These are phyloP conservation scores for Onchidella celtica DNA, from an alignment of 2,888 invertebrate genomes.

Conservation along the genomic window DNA sequence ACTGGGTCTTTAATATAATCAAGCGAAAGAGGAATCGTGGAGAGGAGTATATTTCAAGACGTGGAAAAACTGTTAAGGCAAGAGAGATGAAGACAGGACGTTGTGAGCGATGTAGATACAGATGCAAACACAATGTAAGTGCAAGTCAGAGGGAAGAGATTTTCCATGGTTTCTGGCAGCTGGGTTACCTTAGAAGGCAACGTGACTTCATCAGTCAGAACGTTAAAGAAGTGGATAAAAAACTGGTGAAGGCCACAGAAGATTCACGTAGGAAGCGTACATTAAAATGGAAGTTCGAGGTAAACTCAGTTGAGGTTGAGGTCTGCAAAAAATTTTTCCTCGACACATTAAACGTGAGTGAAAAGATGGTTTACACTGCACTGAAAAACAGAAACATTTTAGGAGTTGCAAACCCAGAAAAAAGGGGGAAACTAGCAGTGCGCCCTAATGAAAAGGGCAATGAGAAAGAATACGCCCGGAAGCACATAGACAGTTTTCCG, in stretches of 20 bases:
- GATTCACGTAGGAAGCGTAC: neutral
- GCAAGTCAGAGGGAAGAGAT: neutral
- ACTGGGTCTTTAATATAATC: neutral
- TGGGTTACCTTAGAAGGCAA: neutral
- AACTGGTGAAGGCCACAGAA: neutral
- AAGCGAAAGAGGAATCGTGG: neutral
- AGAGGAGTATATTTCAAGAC: neutral
- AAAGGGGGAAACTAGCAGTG: neutral
- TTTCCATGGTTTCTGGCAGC: neutral
- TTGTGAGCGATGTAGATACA: too few species aligned
- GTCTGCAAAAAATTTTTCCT: neutral
- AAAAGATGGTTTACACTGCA: neutral
- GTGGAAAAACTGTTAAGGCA: neutral
- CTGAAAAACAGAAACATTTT: neutral
- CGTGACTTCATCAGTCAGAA: neutral
- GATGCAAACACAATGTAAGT: neutral
- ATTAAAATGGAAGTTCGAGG: neutral
- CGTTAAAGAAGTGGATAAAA: neutral
- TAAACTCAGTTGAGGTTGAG: too few species aligned
- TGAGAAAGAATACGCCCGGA: neutral
- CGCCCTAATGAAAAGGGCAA: neutral
- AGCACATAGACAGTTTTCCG: neutral
- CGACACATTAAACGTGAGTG: neutral
- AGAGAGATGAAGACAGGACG: neutral
- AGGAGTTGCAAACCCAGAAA: neutral